These are phyloP conservation scores for Euthynnus affinis DNA, from an alignment of 2,797 vertebrate species.

Conservation along the genomic window DNA sequence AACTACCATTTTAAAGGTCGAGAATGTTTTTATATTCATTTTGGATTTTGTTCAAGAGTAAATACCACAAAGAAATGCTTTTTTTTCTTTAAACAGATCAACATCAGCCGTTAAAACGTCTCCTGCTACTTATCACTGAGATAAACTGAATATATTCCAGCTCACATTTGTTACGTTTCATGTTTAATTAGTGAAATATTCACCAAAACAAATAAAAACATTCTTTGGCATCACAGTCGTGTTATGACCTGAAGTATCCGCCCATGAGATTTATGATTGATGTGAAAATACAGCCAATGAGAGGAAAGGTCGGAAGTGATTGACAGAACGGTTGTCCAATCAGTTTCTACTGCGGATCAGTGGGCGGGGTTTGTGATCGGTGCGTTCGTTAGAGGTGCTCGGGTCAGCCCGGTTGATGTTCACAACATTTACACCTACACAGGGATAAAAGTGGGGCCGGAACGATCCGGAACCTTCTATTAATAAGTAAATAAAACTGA, in stretches of 20 bases:
- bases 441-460: no score
- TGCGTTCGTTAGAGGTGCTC: not conserved
- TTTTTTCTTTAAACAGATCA: not conserved
- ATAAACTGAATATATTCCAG: no score
- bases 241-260: not conserved
- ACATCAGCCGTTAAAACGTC: not conserved
- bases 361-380: not conserved
- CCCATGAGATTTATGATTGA: not conserved
- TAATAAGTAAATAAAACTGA: no score
- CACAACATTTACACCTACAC: accelerated
- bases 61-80: no score
- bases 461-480: no score
- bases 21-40: no score
- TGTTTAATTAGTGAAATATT: not conserved
- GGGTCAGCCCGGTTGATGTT: accelerated
- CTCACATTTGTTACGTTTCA: not conserved
- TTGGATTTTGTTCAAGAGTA: no score
- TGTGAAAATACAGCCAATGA: not conserved
- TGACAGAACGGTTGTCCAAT: not conserved
- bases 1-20: no score
- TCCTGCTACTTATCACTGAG: no score
- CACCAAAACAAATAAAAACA: not conserved
- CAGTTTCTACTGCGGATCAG: accelerated
- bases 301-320: not conserved
- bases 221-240: not conserved